phyloP scores from a whole-genome alignment of 2,797 vertebrate genomes.

The Remorina albescens region DNA sequence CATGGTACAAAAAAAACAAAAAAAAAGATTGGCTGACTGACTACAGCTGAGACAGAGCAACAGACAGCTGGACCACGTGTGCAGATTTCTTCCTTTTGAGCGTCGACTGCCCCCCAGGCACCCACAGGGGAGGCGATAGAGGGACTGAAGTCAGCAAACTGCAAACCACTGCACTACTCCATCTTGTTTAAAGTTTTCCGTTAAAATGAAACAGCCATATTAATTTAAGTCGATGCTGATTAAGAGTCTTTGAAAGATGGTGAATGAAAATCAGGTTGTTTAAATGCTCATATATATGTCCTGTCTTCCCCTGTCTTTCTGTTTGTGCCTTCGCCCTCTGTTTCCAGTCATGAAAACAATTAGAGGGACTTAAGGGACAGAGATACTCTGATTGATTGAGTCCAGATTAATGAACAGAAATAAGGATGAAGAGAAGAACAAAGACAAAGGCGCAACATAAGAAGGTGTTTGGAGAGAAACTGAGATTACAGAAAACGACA shows the following conservation, averaged over 20 bases:
- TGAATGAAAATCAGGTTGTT: too few relatives aligned
- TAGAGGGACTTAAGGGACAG: slow-evolving; percentile 18
- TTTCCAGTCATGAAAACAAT: slow-evolving; percentile 41
- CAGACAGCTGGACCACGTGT: too few relatives aligned
- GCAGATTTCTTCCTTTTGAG: too few relatives aligned
- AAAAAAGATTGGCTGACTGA: not conserved
- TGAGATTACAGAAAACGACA: not conserved
- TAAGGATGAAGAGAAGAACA: slow-evolving; percentile 6
- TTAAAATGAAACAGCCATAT: slow-evolving; percentile 1
- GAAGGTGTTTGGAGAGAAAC: slow-evolving; percentile 13
- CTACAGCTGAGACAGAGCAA: too few relatives aligned
- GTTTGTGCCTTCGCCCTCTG: not conserved
- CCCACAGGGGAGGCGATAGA: not conserved
- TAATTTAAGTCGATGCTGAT: not conserved
- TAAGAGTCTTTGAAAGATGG: not conserved
- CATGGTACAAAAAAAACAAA: too few relatives aligned
- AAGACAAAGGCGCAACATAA: not conserved
- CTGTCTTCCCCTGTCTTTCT: not conserved
- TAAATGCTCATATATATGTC: not conserved
- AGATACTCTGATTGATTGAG: slow-evolving; percentile 24
- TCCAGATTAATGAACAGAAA: slow-evolving; percentile 35
- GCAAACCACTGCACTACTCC: not conserved
- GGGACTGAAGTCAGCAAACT: not conserved
- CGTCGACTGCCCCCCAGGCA: not conserved
- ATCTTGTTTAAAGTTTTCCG: not conserved